Evolutionary conservation across 2,888 invertebrate species (phyloP), one percentile per base, ranked within the genome.

Genomic region (Terebella lapidaria): DNA sequence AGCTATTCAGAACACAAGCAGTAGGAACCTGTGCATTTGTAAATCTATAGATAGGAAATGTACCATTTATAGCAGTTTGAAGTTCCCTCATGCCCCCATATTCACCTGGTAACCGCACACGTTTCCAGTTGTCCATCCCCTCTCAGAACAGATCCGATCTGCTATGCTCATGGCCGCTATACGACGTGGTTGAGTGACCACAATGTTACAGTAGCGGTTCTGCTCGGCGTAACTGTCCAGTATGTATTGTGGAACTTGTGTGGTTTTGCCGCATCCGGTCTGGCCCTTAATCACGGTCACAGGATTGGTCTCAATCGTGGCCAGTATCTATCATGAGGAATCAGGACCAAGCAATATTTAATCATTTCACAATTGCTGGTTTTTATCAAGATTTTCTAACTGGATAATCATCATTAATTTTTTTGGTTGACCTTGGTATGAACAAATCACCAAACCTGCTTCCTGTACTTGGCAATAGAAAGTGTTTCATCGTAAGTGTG

Each of bases 231-330:
- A 86, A 68, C 89, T 85, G 70, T 95, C 92, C n/a, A 95, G 81
- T 66, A 96, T 91, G 82, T 88, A 94, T 77, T 95, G 95, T 0
- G 95, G 94, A 5, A 81, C 79, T 65, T 95, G 94, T 0, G 94
- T 95, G 18, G 94, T 94, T 84, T 88, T 88, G 61, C 97, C 97
- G 78, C 94, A 94, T 0, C 97, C 97, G 0, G 97, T 96, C 10
- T 89, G 88, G 0, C 96, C 96, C 81, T 93, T 89, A 51, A 99
- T 87, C 15, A 97, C 85, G 0, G 90, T 85, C 0, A 94, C 90
- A 57, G 87, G 86, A 75, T 87, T 88, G 1, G 92, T 90, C 70
- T 92, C 90, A 61, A 95, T 86, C 54, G 85, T 83, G 2, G 84
- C 79, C 1, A 93, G 67, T 58, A 95, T 90, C 86, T 90, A 45